Conservation (phyloP, 1,140 invertebrate species). For the Dreissena rostriformis region DNA sequence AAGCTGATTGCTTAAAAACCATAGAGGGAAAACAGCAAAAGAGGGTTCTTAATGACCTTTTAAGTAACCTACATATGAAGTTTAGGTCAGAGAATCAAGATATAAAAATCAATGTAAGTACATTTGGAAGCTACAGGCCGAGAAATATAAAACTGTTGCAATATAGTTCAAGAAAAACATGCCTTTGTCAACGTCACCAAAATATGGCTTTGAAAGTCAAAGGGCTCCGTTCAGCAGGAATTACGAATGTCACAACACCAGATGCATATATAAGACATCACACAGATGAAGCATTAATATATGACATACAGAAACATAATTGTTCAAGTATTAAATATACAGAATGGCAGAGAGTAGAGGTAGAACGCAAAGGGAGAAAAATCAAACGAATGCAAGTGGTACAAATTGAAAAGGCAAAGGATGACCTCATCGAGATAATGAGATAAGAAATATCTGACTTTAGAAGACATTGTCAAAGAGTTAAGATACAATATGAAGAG, state of each 20-base stretch:
- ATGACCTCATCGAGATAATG: neutral
- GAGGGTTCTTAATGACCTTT: conserved; percentile 19
- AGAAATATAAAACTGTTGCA: conserved; percentile 30
- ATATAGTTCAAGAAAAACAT: conserved; percentile 28
- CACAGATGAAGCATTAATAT: conserved; percentile 21
- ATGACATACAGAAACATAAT: neutral
- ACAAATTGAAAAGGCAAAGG: conserved; percentile 1
- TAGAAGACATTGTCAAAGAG: conserved; percentile 14
- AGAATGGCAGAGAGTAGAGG: conserved; percentile 29
- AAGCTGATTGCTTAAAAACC: neutral
- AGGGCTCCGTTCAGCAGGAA: neutral
- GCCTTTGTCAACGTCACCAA: conserved; percentile 46
- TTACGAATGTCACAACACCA: conserved; percentile 10
- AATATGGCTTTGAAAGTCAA: conserved; percentile 45
- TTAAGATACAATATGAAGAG: conserved; percentile 54
- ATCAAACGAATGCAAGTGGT: conserved; percentile 30
- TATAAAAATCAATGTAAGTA: conserved; percentile 9
- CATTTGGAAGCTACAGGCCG: conserved; percentile 16
- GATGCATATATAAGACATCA: neutral
- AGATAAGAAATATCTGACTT: conserved; percentile 6
- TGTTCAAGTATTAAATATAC: neutral
- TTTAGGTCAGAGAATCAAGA: conserved; percentile 17
- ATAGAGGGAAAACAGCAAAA: neutral
- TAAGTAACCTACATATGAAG: conserved; percentile 29
- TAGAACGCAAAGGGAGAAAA: conserved; percentile 21